These are phyloP conservation scores for Eupithecia vulgata DNA, from an alignment of 2,888 invertebrate genomes.

Conservation along the genomic window DNA sequence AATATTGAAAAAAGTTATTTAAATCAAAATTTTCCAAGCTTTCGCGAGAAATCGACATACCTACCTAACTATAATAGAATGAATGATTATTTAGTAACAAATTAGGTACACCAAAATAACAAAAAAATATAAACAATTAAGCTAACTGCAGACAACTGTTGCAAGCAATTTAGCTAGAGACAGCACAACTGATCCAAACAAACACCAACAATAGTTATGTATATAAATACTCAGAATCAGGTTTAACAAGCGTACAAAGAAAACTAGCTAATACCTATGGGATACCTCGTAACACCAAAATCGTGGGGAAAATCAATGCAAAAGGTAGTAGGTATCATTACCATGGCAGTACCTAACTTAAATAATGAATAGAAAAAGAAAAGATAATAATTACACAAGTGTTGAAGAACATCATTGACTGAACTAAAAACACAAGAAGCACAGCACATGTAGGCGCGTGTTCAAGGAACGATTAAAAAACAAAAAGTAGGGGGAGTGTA, in stretches of 20 bases:
- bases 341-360: too few species aligned
- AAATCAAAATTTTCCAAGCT: too few species aligned
- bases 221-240: not conserved
- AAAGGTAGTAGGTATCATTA: too few species aligned
- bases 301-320: too few species aligned
- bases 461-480: conserved; percentile 56
- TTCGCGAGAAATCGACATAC: not conserved
- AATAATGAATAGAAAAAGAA: not conserved
- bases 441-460: conserved; percentile 31
- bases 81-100: not conserved
- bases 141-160: not conserved
- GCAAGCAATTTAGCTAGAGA: not conserved
- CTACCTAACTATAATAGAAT: not conserved
- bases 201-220: not conserved
- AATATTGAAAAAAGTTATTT: too few species aligned
- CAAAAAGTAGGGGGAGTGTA: conserved; percentile 67
- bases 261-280: too few species aligned
- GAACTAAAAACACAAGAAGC: conserved; percentile 15
- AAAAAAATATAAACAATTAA: not conserved
- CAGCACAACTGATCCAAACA: not conserved
- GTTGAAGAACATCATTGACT: not conserved
- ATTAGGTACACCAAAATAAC: not conserved
- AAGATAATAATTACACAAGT: not conserved
- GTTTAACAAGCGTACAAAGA: not conserved
- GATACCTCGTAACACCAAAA: too few species aligned